Conservation (phyloP, 2,113 vertebrate species). For the Equus quagga region DNA sequence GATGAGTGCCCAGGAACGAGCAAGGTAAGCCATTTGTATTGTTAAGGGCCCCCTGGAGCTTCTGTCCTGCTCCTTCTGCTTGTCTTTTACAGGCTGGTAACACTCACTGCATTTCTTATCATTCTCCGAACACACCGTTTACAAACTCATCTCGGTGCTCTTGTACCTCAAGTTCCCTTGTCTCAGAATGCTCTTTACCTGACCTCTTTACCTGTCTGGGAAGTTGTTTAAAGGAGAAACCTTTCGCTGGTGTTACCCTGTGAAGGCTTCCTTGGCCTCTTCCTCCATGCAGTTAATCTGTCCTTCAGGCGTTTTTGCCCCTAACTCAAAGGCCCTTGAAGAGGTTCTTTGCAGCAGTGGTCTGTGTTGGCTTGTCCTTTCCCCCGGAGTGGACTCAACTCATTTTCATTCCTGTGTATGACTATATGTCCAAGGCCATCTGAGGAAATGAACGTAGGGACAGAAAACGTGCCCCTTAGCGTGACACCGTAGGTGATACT, state of each 20-base stretch:
- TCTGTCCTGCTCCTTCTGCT: neutral
- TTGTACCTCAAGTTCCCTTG: neutral
- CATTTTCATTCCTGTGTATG: neutral
- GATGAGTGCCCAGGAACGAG: neutral
- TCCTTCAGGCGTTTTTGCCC: neutral
- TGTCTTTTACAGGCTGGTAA: neutral
- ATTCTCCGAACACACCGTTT: neutral
- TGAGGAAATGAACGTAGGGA: neutral
- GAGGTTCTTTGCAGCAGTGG: neutral
- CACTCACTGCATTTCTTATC: accelerated
- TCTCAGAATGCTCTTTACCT: neutral
- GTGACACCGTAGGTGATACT: accelerated
- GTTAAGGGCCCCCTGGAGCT: neutral
- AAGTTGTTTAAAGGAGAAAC: neutral
- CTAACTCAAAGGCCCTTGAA: neutral
- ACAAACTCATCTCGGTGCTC: neutral
- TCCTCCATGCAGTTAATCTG: neutral
- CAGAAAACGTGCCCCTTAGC: no score
- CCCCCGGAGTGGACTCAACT: neutral
- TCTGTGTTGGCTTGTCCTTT: neutral
- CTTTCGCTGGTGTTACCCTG: no score
- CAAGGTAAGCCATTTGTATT: neutral
- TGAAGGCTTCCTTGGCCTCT: neutral
- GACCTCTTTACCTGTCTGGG: neutral
- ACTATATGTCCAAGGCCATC: neutral